Conservation (phyloP, 2,113 vertebrate genomes). For the Serinus canaria region DNA sequence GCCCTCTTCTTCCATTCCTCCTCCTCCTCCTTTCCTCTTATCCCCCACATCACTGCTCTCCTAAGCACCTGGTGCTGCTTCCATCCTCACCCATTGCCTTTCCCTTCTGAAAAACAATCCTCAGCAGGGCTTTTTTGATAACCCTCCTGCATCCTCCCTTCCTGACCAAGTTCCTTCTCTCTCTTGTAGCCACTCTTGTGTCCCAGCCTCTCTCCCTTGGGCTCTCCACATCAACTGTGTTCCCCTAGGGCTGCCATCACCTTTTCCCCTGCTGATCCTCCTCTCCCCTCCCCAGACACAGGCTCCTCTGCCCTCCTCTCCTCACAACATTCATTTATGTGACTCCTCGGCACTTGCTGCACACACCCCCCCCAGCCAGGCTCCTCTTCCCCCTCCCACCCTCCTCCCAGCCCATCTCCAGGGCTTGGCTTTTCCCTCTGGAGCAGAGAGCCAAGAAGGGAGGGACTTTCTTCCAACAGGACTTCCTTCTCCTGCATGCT, state of each 20-base stretch:
- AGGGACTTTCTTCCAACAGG: not conserved
- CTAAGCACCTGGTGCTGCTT: not conserved
- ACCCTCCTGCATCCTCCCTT: not conserved
- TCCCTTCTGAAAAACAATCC: not conserved
- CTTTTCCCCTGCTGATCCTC: not conserved
- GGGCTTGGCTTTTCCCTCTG: not conserved
- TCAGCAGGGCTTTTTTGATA: not conserved
- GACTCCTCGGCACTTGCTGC: accelerated
- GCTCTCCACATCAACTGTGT: not conserved
- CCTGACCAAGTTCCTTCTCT: not conserved
- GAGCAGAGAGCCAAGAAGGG: not conserved
- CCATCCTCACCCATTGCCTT: not conserved
- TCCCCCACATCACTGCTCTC: not conserved
- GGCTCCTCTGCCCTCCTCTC: not conserved
- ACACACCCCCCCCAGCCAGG: not conserved
- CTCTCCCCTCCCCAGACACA: not conserved
- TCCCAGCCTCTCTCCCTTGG: not conserved
- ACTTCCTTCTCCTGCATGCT: not conserved
- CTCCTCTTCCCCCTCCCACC: not conserved
- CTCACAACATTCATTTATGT: not conserved
- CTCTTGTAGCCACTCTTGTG: not conserved
- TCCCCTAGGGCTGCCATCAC: not conserved
- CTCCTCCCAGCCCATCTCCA: not conserved
- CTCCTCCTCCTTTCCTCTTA: not conserved
- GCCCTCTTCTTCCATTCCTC: not conserved